Percentiles rank a stretch among this genome's conserved stretches.
Conservation (phyloP, 2,797 vertebrate genomes). For the Tadarida brasiliensis region DNA sequence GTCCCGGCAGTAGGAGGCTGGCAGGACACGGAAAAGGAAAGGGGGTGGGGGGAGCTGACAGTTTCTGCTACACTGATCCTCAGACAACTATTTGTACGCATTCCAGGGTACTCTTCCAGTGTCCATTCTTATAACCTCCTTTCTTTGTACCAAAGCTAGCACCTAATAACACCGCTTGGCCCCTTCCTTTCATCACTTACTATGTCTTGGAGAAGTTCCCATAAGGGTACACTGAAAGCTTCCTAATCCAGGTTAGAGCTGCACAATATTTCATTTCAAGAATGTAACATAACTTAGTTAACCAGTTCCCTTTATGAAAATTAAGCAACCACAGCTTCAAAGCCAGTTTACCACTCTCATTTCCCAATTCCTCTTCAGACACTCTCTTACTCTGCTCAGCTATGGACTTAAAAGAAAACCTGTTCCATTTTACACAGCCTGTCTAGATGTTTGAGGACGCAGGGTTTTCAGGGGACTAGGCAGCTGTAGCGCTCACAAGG, state of each 20-base stretch:
- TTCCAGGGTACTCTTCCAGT: not conserved
- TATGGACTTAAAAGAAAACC: not conserved
- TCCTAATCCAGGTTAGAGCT: not conserved
- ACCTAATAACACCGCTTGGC: not conserved
- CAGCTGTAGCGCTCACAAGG: not conserved
- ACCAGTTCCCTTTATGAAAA: not conserved
- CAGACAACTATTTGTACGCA: not conserved
- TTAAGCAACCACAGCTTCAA: not conserved
- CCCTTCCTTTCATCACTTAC: not conserved
- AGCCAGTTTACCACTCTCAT: slow-evolving; percentile 14
- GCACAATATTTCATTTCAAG: not conserved
- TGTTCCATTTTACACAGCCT: not conserved
- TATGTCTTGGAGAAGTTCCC: not conserved
- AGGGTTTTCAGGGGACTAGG: not conserved
- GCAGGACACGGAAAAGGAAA: not conserved
- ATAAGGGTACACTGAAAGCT: not conserved
- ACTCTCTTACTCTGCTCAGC: not conserved
- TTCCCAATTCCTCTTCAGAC: not conserved
- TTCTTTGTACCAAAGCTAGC: not conserved
- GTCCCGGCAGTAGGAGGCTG: not conserved
- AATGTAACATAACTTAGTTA: not conserved
- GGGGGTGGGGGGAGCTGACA: not conserved
- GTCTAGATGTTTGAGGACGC: not conserved
- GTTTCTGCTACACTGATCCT: not conserved
- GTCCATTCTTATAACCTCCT: not conserved